Evolutionary conservation across 2,113 vertebrate genomes (phyloP).

Genomic region (Hemicordylus capensis): DNA sequence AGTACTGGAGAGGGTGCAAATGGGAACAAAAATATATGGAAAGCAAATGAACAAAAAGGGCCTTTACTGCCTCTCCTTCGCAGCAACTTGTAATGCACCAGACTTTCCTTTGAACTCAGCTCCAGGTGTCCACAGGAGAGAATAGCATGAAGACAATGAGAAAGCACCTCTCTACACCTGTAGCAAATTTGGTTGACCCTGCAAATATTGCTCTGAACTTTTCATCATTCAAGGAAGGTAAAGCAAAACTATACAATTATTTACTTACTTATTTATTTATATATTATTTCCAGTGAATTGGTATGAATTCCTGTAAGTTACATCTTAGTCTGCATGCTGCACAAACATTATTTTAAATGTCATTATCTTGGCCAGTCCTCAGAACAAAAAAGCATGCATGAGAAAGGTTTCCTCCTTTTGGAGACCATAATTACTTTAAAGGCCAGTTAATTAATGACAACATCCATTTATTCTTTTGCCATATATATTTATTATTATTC

Average conservation of each 20-base stretch:
- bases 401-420: not conserved
- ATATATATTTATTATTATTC: not conserved
- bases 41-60: not conserved
- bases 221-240: not conserved
- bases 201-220: not conserved
- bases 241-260: not conserved
- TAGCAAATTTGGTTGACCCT: no score
- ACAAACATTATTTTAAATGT: not conserved
- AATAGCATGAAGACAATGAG: not conserved
- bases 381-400: not conserved
- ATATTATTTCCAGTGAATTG: not conserved
- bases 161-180: not conserved
- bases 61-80: not conserved
- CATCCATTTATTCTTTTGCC: not conserved
- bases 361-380: not conserved
- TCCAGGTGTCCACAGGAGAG: not conserved
- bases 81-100: not conserved
- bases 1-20: not conserved
- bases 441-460: not conserved
- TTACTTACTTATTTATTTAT: no score
- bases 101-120: not conserved
- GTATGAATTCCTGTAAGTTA: not conserved
- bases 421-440: not conserved
- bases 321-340: not conserved
- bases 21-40: not conserved